A percentile compares a stretch with the other conserved stretches of the same genome.
phyloP scores from a whole-genome alignment of 2,888 invertebrate genomes.

The Nemapogon koenigi region DNA sequence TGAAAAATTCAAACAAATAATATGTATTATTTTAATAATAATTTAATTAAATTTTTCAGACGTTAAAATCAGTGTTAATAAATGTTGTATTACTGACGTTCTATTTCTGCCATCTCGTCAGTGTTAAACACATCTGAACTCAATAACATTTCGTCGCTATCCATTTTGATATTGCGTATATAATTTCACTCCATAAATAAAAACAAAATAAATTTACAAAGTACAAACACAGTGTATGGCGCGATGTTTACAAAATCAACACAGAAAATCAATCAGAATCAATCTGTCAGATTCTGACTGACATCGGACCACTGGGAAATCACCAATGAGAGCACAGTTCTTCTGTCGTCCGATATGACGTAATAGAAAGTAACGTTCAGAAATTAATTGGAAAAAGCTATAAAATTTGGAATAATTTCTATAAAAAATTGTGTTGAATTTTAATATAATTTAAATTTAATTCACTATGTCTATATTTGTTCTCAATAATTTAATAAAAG shows the following conservation, averaged over 20 bases:
- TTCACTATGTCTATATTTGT: too few relatives aligned
- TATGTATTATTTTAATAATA: too few relatives aligned
- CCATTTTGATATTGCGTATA: conserved; percentile 29
- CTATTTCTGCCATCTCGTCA: conserved; percentile 71
- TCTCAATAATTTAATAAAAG: too few relatives aligned
- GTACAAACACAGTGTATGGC: conserved; percentile 2
- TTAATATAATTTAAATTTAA: neutral
- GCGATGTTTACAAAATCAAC: conserved; percentile 34
- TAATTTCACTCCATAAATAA: neutral
- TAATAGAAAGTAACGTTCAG: conserved; percentile 19
- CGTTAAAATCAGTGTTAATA: conserved; percentile 4
- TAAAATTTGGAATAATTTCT: neutral
- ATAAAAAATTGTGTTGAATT: neutral
- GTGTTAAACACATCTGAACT: conserved; percentile 68
- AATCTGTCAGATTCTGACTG: conserved; percentile 30
- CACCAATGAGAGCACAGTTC: conserved; percentile 62
- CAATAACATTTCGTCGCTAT: conserved; percentile 42
- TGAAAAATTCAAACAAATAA: too few relatives aligned
- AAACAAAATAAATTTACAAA: conserved; percentile 8
- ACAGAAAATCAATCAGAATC: conserved; percentile 16
- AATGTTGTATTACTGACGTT: conserved; percentile 55
- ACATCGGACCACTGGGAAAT: conserved; percentile 29
- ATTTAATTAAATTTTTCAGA: neutral
- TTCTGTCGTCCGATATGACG: conserved; percentile 68
- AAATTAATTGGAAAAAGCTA: neutral